Evolutionary conservation across 2,797 vertebrate species (phyloP).

Genomic region (Pangasius krempfi): DNA sequence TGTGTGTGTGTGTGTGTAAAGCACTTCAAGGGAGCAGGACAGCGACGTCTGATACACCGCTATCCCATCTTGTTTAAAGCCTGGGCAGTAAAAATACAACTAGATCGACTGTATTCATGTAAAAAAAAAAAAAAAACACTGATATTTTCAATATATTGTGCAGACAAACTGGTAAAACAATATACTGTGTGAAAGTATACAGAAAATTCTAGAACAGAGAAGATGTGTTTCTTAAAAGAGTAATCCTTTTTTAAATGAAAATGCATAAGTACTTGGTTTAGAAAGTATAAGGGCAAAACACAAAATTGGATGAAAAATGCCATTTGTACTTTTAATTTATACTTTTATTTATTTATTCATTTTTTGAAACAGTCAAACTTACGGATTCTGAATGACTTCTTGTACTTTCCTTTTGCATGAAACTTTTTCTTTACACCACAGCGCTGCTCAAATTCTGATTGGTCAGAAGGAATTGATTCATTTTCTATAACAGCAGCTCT

Average conservation of each 20-base stretch:
- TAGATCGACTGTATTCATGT: not conserved
- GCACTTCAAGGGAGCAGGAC: not conserved
- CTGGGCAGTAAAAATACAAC: not conserved
- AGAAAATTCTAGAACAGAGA: not conserved
- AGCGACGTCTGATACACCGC: not conserved
- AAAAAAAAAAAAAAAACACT: not conserved
- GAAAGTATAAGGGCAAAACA: not conserved
- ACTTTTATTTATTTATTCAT: not conserved
- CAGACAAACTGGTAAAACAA: not conserved
- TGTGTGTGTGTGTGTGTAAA: not conserved
- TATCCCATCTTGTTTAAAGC: not conserved
- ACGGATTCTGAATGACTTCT: not conserved
- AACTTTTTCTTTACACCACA: not conserved
- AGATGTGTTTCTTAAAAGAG: not conserved
- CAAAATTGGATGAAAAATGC: not conserved
- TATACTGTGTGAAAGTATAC: not conserved
- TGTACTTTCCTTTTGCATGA: not conserved
- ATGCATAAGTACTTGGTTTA: not conserved
- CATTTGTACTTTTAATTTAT: not conserved
- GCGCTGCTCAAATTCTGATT: not conserved
- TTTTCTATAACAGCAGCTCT: not conserved
- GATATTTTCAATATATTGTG: not conserved
- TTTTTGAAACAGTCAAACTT: not conserved
- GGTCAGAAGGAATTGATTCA: not conserved
- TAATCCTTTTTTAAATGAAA: not conserved